Conservation (phyloP, 2,797 vertebrate genomes). For the Iguana delicatissima region DNA sequence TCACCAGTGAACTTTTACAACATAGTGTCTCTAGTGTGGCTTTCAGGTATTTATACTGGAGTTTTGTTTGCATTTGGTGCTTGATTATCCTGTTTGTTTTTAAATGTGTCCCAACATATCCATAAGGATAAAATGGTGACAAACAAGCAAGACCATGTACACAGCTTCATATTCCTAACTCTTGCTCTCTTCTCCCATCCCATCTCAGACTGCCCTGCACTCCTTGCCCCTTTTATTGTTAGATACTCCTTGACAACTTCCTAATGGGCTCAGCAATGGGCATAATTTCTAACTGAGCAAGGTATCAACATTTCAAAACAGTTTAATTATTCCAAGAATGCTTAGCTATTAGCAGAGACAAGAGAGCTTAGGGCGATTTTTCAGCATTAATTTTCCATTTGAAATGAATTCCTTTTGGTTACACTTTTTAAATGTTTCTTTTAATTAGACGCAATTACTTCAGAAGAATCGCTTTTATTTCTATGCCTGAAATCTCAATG, state of each 20-base stretch:
- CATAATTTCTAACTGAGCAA: constrained; percentile 70
- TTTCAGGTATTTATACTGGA: neutral
- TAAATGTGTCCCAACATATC: neutral
- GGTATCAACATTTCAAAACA: constrained; percentile 83
- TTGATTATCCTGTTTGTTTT: neutral
- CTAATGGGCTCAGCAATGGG: constrained; percentile 51
- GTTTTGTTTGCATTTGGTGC: constrained; percentile 21
- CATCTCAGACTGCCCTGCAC: neutral
- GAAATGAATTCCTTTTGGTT: constrained; percentile 92
- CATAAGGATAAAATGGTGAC: neutral
- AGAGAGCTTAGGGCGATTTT: constrained; percentile 88
- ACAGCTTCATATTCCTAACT: neutral
- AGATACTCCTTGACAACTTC: constrained; percentile 36
- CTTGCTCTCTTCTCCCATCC: neutral
- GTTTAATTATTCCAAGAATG: constrained; percentile 86
- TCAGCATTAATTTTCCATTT: constrained; percentile 91
- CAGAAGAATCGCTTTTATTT: constrained; percentile 91
- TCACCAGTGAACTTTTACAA: neutral
- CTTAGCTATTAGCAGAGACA: constrained; percentile 86
- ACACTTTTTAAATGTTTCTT: constrained; percentile 92
- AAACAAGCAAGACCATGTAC: neutral
- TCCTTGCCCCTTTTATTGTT: constrained; percentile 22
- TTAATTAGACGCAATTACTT: constrained; percentile 92
- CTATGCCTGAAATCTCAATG: constrained; percentile 88
- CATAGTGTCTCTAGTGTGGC: neutral